These are phyloP conservation scores for Todiramphus chloris DNA, from an alignment of 2,113 vertebrate species.

Conservation along the genomic window DNA sequence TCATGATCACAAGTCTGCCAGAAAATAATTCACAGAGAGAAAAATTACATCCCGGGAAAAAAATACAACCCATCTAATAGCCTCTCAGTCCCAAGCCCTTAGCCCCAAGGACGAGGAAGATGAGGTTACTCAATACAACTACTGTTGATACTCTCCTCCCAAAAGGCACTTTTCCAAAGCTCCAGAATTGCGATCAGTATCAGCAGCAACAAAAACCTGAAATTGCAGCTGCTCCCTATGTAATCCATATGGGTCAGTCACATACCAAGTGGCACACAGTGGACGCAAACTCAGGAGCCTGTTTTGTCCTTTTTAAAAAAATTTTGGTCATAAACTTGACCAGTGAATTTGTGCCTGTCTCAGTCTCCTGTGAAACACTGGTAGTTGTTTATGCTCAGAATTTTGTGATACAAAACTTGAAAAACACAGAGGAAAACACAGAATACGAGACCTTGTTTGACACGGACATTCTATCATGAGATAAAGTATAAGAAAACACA, in stretches of 20 bases:
- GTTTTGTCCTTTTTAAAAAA: neutral
- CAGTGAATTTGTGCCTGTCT: neutral
- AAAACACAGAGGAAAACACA: neutral
- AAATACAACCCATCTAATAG: neutral
- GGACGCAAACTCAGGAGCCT: neutral
- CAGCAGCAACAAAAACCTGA: neutral
- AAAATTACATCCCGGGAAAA: neutral
- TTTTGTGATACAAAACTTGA: neutral
- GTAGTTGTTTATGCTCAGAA: neutral
- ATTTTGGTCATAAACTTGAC: neutral
- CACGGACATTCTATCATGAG: neutral
- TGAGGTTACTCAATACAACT: neutral
- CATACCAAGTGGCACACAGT: neutral
- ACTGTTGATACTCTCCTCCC: neutral
- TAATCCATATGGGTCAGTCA: fast-evolving
- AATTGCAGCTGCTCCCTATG: neutral
- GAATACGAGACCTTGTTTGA: neutral
- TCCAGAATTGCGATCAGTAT: neutral
- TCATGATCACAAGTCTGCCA: neutral
- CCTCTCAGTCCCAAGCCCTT: neutral
- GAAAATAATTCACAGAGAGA: neutral
- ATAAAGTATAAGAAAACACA: neutral
- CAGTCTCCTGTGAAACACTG: neutral
- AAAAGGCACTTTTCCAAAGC: neutral
- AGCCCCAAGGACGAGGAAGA: neutral